Evolutionary conservation across 2,113 vertebrate species (phyloP).

Genomic region (Ophthalmolycus amberensis): DNA sequence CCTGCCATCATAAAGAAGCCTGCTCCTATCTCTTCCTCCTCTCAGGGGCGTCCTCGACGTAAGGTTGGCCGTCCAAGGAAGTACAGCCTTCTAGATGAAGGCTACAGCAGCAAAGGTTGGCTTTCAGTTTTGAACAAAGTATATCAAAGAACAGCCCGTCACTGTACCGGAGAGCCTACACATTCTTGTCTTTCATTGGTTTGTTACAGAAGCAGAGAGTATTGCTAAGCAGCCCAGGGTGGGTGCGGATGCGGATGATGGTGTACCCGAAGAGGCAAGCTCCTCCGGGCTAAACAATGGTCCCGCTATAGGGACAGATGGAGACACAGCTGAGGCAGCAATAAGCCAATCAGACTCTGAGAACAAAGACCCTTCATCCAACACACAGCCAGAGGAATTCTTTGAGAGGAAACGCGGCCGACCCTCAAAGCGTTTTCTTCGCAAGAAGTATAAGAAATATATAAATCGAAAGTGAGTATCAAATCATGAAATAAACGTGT

Average conservation of each 20-base stretch:
- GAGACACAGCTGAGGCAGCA: constrained; percentile 78
- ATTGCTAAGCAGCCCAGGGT: constrained; percentile 75
- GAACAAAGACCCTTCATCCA: constrained; percentile 90
- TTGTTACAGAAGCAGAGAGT: constrained; percentile 80
- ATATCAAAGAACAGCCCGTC: not conserved
- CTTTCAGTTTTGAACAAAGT: constrained; percentile 1
- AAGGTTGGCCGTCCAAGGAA: constrained; percentile 92
- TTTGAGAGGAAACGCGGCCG: constrained; percentile 87
- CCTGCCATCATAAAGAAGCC: constrained; percentile 76
- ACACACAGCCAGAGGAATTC: constrained; percentile 78
- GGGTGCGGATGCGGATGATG: constrained; percentile 74
- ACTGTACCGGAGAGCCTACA: not conserved
- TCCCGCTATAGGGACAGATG: constrained; percentile 10
- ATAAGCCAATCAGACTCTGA: constrained; percentile 91
- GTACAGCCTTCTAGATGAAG: constrained; percentile 80
- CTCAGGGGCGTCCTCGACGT: constrained; percentile 87
- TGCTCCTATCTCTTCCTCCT: constrained; percentile 82
- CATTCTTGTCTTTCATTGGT: constrained; percentile 28
- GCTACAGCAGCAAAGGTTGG: constrained; percentile 80
- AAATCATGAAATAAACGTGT: not conserved
- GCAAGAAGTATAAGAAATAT: constrained; percentile 96
- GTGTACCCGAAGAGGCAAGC: constrained; percentile 85
- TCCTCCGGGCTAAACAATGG: constrained; percentile 84
- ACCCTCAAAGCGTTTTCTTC: constrained; percentile 92
- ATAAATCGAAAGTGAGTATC: constrained; percentile 85